Conservation (phyloP, 2,113 vertebrate genomes). For the Zosterops pallidus region DNA sequence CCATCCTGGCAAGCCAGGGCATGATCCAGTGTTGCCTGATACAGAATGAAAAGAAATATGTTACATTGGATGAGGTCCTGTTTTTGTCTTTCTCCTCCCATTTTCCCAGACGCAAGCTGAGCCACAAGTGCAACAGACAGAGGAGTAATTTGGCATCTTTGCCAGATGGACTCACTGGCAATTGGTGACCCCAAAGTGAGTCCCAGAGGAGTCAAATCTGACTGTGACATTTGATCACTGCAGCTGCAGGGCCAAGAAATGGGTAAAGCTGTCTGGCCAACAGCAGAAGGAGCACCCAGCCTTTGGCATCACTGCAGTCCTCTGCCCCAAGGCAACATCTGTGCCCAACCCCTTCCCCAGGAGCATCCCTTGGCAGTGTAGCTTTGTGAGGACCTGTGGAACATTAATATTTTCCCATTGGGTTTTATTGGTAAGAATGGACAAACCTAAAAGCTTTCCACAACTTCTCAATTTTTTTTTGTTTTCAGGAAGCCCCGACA, state of each 20-base stretch:
- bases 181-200: neutral
- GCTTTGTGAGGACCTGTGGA: accelerated
- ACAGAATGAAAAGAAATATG: accelerated
- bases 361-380: accelerated
- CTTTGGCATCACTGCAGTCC: neutral
- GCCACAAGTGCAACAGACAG: neutral
- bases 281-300: neutral
- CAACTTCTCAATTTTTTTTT: neutral
- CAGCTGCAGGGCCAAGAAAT: neutral
- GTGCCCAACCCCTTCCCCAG: neutral
- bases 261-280: accelerated
- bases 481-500: neutral
- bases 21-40: neutral
- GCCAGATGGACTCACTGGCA: neutral
- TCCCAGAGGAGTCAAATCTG: neutral
- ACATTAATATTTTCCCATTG: neutral
- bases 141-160: neutral
- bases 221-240: neutral
- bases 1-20: neutral
- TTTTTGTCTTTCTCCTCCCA: neutral
- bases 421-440: neutral
- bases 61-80: neutral
- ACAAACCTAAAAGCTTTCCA: neutral
- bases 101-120: neutral
- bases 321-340: neutral